Evolutionary conservation across 1,140 invertebrate genomes (phyloP).

Genomic region (Drosophila parvula): DNA sequence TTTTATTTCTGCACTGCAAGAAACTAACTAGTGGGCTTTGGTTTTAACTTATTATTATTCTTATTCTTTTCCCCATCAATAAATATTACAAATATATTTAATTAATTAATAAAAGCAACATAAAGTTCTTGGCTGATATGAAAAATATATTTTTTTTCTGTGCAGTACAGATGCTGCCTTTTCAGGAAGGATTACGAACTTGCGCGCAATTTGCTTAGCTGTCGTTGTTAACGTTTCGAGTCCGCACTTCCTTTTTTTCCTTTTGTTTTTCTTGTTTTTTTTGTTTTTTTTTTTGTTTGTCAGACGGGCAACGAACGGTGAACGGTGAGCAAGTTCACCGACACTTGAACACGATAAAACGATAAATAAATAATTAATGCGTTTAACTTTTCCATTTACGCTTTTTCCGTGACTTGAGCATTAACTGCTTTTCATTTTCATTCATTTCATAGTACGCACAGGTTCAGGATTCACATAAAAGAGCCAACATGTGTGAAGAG

Average conservation of each 20-base stretch:
- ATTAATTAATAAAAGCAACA: background rate
- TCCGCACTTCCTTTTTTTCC: constrained; percentile 26
- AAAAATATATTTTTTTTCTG: background rate
- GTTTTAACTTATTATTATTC: too few species aligned
- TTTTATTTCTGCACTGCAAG: constrained; percentile 1
- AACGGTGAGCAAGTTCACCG: constrained; percentile 68
- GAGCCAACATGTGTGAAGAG: constrained; percentile 23
- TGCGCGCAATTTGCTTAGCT: constrained; percentile 74
- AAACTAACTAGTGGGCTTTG: background rate
- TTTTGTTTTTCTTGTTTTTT: constrained; percentile 43
- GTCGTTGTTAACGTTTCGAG: constrained; percentile 50
- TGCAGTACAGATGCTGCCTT: constrained; percentile 38
- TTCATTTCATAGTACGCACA: constrained; percentile 69
- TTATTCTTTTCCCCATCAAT: background rate
- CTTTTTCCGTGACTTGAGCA: constrained; percentile 83
- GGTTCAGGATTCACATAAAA: constrained; percentile 33
- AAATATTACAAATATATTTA: background rate
- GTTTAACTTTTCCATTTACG: constrained; percentile 83
- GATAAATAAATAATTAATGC: constrained; percentile 84
- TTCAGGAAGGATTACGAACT: constrained; percentile 63
- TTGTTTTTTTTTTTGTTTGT: constrained; percentile 33
- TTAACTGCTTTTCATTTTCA: constrained; percentile 82
- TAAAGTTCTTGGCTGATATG: background rate
- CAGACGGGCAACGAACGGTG: constrained; percentile 34
- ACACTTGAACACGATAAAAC: constrained; percentile 81